Percentiles rank a stretch among this genome's conserved stretches.
These are phyloP conservation scores for Sinelater perroti DNA, from an alignment of 2,888 invertebrate genomes.

Conservation along the genomic window DNA sequence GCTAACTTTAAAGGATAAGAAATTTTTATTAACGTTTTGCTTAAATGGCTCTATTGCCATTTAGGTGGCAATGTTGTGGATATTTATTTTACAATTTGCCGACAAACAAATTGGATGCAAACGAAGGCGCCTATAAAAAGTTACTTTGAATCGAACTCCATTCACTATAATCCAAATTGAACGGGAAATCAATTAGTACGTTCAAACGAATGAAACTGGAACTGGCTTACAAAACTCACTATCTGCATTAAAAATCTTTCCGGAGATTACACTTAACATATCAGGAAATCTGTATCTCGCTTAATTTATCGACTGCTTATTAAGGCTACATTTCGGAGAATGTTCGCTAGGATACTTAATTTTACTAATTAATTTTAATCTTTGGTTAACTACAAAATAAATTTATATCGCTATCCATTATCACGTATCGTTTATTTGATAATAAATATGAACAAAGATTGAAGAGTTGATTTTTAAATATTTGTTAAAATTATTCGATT, in stretches of 20 bases:
- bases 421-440: too few species aligned
- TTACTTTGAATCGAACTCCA: conserved; percentile 4
- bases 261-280: conserved; percentile 2
- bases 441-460: too few species aligned
- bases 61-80: not conserved
- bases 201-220: conserved; percentile 12
- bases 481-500: too few species aligned
- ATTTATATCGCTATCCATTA: too few species aligned
- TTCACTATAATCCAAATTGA: conserved; percentile 13
- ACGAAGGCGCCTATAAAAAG: not conserved
- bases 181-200: conserved; percentile 16
- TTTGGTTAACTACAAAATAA: too few species aligned
- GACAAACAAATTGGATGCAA: not conserved
- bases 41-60: too few species aligned
- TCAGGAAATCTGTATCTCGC: conserved; percentile 6
- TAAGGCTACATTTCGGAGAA: too few species aligned
- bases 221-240: conserved; percentile 7
- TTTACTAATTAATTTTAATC: too few species aligned
- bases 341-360: too few species aligned
- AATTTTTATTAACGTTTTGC: not conserved
- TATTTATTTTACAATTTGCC: not conserved
- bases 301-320: too few species aligned
- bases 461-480: too few species aligned
- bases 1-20: conserved; percentile 1
- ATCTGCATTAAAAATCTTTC: conserved; percentile 17